Evolutionary conservation across 1,140 invertebrate species (phyloP).

Genomic region (Holotrichia oblita): DNA sequence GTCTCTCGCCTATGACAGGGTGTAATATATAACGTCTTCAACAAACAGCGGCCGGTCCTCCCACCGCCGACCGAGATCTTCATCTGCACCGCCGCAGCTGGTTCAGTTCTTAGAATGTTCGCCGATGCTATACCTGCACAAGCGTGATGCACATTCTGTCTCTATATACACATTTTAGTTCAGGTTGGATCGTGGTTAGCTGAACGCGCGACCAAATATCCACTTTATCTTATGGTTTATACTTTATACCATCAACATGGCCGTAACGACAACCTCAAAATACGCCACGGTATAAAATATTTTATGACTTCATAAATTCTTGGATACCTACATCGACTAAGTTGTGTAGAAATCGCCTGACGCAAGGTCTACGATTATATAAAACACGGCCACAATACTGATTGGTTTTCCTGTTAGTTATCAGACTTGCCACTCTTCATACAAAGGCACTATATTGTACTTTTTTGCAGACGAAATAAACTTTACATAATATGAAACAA

Average conservation of each 20-base stretch:
- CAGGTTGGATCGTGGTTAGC: constrained; percentile 1
- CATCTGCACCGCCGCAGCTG: constrained; percentile 53
- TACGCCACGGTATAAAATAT: constrained; percentile 31
- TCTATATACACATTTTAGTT: constrained; percentile 13
- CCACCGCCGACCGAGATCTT: constrained; percentile 53
- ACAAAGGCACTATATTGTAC: no score
- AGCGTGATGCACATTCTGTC: constrained; percentile 19
- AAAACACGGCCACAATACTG: background rate
- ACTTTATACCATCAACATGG: constrained; percentile 31
- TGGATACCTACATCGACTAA: constrained; percentile 17
- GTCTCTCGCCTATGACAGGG: constrained; percentile 53
- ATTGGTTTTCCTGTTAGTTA: background rate
- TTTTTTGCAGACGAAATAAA: no score
- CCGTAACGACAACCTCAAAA: constrained; percentile 31
- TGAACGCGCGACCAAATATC: constrained; percentile 24
- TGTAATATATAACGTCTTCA: constrained; percentile 56
- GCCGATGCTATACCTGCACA: constrained; percentile 22
- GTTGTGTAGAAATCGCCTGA: constrained; percentile 1
- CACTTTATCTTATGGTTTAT: constrained; percentile 34
- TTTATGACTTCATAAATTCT: constrained; percentile 37
- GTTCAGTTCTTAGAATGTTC: constrained; percentile 51
- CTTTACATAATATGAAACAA: no score
- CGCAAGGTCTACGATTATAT: constrained; percentile 17
- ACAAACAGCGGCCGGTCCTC: constrained; percentile 54
- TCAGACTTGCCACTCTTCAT: no score